Evolutionary conservation across 1,140 invertebrate species (phyloP).

Genomic region (Campoletis sonorensis): DNA sequence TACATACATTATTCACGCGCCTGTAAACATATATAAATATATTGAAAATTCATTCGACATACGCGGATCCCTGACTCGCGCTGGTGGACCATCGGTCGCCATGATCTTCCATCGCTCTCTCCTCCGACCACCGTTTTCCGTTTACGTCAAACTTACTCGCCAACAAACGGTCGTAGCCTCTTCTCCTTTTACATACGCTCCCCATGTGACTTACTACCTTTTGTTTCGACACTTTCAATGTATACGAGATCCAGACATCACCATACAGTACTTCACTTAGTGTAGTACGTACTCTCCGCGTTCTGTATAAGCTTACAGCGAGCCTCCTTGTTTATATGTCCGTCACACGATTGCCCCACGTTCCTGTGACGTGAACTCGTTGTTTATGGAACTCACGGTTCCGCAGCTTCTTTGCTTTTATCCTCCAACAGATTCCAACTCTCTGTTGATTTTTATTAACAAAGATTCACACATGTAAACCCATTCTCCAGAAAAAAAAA

Average conservation of each 20-base stretch:
- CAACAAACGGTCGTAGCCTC: too few relatives aligned
- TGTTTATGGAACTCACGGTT: constrained; percentile 38
- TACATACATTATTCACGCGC: not conserved
- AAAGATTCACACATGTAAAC: too few relatives aligned
- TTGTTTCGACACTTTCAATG: too few relatives aligned
- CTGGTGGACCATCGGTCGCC: not conserved
- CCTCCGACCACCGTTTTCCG: too few relatives aligned
- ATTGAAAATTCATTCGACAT: not conserved
- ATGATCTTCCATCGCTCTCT: not conserved
- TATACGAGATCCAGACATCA: not conserved
- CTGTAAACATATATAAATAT: not conserved
- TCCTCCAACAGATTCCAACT: too few relatives aligned
- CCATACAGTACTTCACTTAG: not conserved
- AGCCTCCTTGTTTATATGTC: not conserved
- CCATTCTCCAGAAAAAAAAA: too few relatives aligned
- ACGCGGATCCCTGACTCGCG: not conserved
- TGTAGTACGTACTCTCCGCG: not conserved
- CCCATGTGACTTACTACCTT: too few relatives aligned
- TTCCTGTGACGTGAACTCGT: constrained; percentile 34
- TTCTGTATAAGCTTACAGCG: not conserved
- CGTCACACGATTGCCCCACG: constrained; percentile 30
- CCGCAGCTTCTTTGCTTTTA: not conserved
- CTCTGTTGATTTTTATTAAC: too few relatives aligned
- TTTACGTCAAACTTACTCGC: too few relatives aligned
- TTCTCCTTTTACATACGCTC: too few relatives aligned